Conservation (phyloP, 2,888 invertebrate species). For the Pseudococcus viburni region DNA sequence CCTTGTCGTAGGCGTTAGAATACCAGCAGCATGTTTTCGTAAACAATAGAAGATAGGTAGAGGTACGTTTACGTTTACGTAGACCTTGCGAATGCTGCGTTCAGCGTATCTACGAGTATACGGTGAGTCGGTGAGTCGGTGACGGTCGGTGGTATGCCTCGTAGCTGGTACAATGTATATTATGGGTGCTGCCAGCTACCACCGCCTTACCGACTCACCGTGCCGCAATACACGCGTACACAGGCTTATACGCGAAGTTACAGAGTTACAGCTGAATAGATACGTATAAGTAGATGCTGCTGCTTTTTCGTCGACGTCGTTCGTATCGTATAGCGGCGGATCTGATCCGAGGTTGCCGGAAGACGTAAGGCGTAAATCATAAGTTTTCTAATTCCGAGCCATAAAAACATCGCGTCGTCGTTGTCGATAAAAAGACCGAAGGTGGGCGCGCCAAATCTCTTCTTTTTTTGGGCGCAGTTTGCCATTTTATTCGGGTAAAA, state of each 20-base stretch:
- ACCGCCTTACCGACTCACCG: too few relatives aligned
- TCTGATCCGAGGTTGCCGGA: not conserved
- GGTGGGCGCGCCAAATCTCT: not conserved
- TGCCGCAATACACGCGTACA: too few relatives aligned
- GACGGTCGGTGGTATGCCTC: too few relatives aligned
- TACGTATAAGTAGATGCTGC: not conserved
- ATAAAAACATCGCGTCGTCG: not conserved
- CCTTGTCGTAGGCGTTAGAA: not conserved
- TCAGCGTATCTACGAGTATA: not conserved
- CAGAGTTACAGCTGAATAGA: not conserved
- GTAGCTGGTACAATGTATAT: too few relatives aligned
- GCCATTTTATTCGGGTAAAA: too few relatives aligned
- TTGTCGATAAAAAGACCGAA: not conserved
- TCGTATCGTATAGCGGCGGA: not conserved
- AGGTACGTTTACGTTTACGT: not conserved
- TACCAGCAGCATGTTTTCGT: not conserved
- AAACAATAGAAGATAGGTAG: not conserved
- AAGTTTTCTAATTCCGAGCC: conserved; percentile 10
- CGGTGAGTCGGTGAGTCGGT: too few relatives aligned
- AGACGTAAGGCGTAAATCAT: conserved; percentile 4
- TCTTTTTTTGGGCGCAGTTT: not conserved
- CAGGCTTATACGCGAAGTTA: not conserved
- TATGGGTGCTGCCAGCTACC: too few relatives aligned
- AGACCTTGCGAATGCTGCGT: not conserved
- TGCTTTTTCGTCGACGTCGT: not conserved